Evolutionary conservation across 2,113 vertebrate genomes (phyloP), one percentile per base, ranked within the genome.

Genomic region (Campylorhamphus procurvoides): DNA sequence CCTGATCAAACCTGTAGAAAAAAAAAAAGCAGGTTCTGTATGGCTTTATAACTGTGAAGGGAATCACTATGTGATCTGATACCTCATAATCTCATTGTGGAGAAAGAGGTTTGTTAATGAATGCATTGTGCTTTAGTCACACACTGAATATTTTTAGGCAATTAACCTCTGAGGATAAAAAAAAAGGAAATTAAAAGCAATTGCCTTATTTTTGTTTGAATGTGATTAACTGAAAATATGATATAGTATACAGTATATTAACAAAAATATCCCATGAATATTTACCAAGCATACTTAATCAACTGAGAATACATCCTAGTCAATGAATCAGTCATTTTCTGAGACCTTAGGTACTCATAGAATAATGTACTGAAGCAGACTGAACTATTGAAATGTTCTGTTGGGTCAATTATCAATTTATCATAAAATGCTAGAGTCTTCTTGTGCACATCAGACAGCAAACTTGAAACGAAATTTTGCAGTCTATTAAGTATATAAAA

Each of bases 231-330:
- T 71, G 64, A 94, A 59, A 91, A 91, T 52, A 86, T 80, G 13
- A 40, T 76, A 66, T 81, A 87, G 53, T 60, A 86, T 47, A 49
- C 16, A 79, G 11, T 77, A 84, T 69, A 76, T 89, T 94, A 97
- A 84, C 69, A 94, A 94, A 95, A 87, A 89, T 81, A 78, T 72
- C 37, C 47, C 62, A 90, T 95, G 93, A 96, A 95, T 97, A 96
- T 96, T 95, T 96, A 86, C 86, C 33, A 96, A 42, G 44, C 67
- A 74, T 62, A 79, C 5, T 84, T 94, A 94, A 87, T 92, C 90
- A 95, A 66, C 71, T 81, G 66, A 93, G 78, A 80, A 90, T 76
- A 79, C 64, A 77, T 20, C 49, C 6, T 46, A 94, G 69, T 80
- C 92, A 94, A 89, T 89, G 92, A 90, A 87, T 89, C 82, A 42